Conservation (phyloP, 2,888 invertebrate species). For the Ischnus inquisitorius region DNA sequence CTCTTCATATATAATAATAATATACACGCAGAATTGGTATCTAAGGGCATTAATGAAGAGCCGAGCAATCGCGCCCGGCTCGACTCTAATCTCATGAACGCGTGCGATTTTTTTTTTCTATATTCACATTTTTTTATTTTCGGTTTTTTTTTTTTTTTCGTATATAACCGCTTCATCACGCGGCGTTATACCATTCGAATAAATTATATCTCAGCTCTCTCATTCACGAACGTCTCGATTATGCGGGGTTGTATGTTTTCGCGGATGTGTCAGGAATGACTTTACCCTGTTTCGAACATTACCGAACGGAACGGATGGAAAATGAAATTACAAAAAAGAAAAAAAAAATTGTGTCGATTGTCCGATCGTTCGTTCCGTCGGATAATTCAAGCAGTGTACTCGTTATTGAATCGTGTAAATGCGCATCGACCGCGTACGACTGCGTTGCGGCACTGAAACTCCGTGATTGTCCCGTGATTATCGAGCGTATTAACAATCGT, state of each 20-base stretch:
- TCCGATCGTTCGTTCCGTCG: not conserved
- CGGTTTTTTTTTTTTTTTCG: conserved; percentile 18
- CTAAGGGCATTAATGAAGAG: conserved; percentile 68
- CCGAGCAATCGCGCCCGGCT: conserved; percentile 18
- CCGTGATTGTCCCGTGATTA: not conserved
- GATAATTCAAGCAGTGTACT: not conserved
- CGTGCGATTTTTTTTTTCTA: conserved; percentile 68
- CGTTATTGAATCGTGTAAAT: not conserved
- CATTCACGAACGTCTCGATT: conserved; percentile 71
- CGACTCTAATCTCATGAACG: conserved; percentile 53
- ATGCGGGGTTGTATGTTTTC: conserved; percentile 48
- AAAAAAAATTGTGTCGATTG: not conserved
- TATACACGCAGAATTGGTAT: conserved; percentile 82
- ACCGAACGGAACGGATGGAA: not conserved
- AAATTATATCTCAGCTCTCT: conserved; percentile 83
- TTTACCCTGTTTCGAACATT: conserved; percentile 62
- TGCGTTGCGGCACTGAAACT: not conserved
- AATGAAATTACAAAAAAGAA: conserved; percentile 23
- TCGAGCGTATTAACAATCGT: conserved; percentile 35
- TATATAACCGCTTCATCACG: conserved; percentile 24
- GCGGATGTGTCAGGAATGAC: conserved; percentile 75
- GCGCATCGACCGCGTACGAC: not conserved
- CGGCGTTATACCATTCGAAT: conserved; percentile 45
- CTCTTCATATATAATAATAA: conserved; percentile 75
- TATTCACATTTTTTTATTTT: conserved; percentile 78